Evolutionary conservation across 2,888 invertebrate genomes (phyloP).

Genomic region (Gasteruption jaculator): DNA sequence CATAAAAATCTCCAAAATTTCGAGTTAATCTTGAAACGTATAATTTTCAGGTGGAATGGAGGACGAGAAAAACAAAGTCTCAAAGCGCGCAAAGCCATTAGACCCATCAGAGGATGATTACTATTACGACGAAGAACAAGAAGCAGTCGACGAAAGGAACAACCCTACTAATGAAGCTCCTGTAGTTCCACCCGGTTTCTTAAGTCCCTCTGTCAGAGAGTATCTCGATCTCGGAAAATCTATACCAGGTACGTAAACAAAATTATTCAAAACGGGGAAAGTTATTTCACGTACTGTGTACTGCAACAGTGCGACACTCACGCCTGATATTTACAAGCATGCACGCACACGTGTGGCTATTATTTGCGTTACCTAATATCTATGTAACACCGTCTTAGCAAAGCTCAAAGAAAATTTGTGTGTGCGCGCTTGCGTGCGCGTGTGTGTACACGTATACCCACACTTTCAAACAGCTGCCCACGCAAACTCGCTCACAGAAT

Average conservation of each 20-base stretch:
- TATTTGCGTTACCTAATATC: no score
- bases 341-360: no score
- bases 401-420: no score
- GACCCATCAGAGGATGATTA: slow-evolving; percentile 47
- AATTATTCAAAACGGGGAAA: slow-evolving; percentile 33
- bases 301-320: no score
- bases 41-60: slow-evolving; percentile 42
- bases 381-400: no score
- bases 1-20: no score
- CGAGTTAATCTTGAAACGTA: not conserved
- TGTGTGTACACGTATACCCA: no score
- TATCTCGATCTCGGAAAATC: slow-evolving; percentile 85
- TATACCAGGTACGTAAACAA: slow-evolving; percentile 70
- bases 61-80: slow-evolving; percentile 42
- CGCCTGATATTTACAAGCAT: no score
- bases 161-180: slow-evolving; percentile 53
- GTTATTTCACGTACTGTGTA: no score
- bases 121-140: slow-evolving; percentile 52
- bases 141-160: slow-evolving; percentile 48
- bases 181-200: slow-evolving; percentile 70
- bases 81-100: slow-evolving; percentile 52
- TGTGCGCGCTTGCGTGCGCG: no score
- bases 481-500: no score
- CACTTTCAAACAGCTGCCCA: no score
- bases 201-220: slow-evolving; percentile 80